These are phyloP conservation scores for Callimorpha dominula DNA, from an alignment of 2,888 invertebrate species.

Conservation along the genomic window DNA sequence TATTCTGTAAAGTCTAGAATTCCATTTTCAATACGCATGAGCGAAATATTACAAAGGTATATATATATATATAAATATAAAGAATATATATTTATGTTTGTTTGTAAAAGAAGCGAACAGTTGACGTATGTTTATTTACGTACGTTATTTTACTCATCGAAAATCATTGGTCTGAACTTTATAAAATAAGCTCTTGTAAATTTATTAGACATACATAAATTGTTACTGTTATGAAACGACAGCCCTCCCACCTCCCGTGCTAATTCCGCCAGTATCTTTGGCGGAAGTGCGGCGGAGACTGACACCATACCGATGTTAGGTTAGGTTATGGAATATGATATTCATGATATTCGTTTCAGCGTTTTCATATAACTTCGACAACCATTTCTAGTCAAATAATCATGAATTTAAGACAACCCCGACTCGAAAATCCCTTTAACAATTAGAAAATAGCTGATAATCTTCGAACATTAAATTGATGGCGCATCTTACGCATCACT, in stretches of 20 bases:
- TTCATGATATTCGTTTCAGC: constrained; percentile 21
- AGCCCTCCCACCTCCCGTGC: background rate
- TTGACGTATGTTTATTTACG: no score
- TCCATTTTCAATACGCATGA: no score
- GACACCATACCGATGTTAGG: constrained; percentile 20
- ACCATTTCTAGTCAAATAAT: constrained; percentile 31
- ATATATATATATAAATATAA: no score
- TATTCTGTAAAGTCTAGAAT: no score
- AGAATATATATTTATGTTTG: no score
- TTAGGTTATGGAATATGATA: constrained; percentile 37
- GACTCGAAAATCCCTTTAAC: no score
- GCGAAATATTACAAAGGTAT: no score
- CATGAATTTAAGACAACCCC: no score
- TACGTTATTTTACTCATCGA: background rate
- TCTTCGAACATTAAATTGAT: no score
- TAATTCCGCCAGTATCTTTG: background rate
- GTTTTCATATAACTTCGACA: constrained; percentile 29
- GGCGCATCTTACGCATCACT: no score
- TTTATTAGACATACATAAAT: background rate
- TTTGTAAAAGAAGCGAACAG: no score
- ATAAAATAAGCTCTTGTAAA: background rate
- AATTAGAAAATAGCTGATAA: no score
- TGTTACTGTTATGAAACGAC: background rate
- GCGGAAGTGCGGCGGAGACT: background rate
- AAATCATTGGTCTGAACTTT: background rate